Percentiles rank a stretch among this genome's conserved stretches.
Evolutionary conservation across 1,140 invertebrate species (phyloP).

Genomic region (Rhagoletis zephyria): DNA sequence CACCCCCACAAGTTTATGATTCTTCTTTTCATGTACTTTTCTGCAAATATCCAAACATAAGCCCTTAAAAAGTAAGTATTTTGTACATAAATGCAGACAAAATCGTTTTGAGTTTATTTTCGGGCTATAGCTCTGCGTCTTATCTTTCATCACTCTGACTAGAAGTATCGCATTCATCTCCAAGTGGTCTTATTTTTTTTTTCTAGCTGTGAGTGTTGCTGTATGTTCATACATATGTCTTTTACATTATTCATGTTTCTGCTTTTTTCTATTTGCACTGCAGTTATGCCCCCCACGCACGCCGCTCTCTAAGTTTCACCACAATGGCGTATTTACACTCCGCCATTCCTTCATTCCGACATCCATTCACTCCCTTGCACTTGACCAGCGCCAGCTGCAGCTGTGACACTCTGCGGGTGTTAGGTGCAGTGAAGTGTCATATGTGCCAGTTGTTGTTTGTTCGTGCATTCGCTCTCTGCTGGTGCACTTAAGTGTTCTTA

Average conservation of each 20-base stretch:
- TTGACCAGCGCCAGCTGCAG: neutral
- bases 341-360: neutral
- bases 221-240: too few relatives aligned
- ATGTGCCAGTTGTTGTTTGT: conserved; percentile 42
- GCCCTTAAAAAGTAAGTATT: too few relatives aligned
- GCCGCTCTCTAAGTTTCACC: neutral
- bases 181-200: neutral
- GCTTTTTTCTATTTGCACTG: neutral
- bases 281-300: neutral
- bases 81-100: too few relatives aligned
- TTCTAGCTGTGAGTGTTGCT: neutral
- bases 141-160: too few relatives aligned
- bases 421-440: neutral
- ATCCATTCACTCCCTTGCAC: neutral
- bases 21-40: too few relatives aligned
- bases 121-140: too few relatives aligned
- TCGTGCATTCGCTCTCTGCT: neutral
- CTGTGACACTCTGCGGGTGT: neutral
- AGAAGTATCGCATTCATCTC: neutral
- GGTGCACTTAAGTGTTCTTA: conserved; percentile 8
- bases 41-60: too few relatives aligned
- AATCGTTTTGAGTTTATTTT: too few relatives aligned
- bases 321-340: too few relatives aligned
- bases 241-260: neutral
- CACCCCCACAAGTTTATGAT: too few relatives aligned